Base-by-base conservation (phyloP, 2,797 vertebrate species). In the Cossypha dichroa region DNA sequence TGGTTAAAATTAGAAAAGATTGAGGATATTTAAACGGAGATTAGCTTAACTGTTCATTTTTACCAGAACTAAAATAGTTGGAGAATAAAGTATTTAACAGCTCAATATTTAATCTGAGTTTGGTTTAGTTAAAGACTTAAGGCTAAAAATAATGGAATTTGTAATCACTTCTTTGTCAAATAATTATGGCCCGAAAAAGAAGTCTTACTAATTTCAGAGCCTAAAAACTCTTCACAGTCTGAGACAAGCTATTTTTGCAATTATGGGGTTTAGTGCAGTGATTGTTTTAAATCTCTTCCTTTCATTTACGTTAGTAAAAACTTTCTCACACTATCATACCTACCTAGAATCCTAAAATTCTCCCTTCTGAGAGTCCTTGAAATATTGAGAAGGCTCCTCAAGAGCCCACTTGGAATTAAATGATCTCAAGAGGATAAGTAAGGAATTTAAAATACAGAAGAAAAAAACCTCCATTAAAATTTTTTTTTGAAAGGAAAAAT, bases 101-200 rank as follows among this genome's bases (percentile, higher is more conserved):
- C 26, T 85, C 69, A 49, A 46, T 90, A 81, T 91, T 94, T 77
- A 69, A 72, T 82, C 29, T 31, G 41, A 76, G 26, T 68, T 93
- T 76, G 48, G n/a, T 52, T 92, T 75, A 54, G 56, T 78, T 70
- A 58, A 88, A 86, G 48, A 26, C 25, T 86, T 75, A 41, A 45
- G 9, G 20, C 55, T 84, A 52, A 63, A 70, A 93, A 80, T 75
- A 73, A 56, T 70, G 49, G 79, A 76, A 84, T 91, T 94, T 66
- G 15, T 90, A 85, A 83, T 90, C 81, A 45, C 48, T 74, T 9
- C 83, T 84, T 92, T 88, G 54, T 84, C n/a, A 84, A 78, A 66
- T 59, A 67, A 66, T 76, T 70, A 52, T n/a, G 13, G 5, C 21
- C 29, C 2, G 22, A 69, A 83, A 94, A 85, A 63, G 23, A 68